Percentiles rank a stretch among this genome's conserved stretches.
These are phyloP conservation scores for Anhinga rufa DNA, from an alignment of 2,113 vertebrate species.

Conservation along the genomic window DNA sequence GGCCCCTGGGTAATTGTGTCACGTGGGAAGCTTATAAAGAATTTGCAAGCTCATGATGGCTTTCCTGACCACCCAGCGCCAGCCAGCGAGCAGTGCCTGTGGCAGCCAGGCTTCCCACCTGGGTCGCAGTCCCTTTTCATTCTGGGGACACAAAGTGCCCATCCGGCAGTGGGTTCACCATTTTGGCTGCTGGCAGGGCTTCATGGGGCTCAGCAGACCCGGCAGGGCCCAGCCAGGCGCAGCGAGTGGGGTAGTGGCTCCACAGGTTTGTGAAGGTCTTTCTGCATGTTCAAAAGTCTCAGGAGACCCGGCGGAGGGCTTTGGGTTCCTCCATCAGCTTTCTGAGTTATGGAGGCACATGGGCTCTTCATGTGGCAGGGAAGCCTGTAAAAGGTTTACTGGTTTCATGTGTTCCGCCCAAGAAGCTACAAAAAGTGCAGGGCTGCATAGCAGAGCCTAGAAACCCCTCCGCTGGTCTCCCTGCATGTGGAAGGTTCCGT, in stretches of 20 bases:
- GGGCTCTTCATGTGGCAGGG: background rate
- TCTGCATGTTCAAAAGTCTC: background rate
- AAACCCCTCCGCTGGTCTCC: background rate
- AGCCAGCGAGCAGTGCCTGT: background rate
- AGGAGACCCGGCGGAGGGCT: rapidly evolving
- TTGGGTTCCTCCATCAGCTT: background rate
- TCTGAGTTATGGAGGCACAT: rapidly evolving
- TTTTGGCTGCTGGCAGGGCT: background rate
- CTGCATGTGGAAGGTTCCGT: rapidly evolving
- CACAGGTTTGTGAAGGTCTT: background rate
- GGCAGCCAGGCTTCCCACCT: background rate
- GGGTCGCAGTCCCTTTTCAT: background rate
- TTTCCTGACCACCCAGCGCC: rapidly evolving
- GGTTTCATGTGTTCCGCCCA: background rate
- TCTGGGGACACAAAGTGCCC: background rate
- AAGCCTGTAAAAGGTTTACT: background rate
- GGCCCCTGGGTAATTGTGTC: background rate
- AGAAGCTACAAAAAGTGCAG: background rate
- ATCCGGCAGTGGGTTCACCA: background rate
- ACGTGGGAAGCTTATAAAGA: background rate
- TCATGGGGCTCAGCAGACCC: background rate
- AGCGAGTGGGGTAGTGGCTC: background rate
- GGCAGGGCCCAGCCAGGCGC: background rate
- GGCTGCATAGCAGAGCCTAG: background rate
- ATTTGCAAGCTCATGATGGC: background rate